phyloP scores from a whole-genome alignment of 2,888 invertebrate genomes.

The Arge pagana region DNA sequence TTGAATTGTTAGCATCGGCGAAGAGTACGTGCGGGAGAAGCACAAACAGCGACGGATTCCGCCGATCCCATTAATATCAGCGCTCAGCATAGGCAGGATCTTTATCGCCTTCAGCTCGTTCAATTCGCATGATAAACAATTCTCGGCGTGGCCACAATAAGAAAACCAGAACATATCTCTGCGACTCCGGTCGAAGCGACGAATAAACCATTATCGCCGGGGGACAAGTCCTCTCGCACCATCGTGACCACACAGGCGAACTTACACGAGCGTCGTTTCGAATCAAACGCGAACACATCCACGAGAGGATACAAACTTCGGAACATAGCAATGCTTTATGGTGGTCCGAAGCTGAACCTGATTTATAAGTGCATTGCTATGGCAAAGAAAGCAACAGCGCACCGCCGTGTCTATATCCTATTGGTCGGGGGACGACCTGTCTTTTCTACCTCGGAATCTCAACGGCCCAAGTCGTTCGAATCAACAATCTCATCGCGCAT shows the following conservation, averaged over 20 bases:
- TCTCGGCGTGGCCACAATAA: slow-evolving; percentile 45
- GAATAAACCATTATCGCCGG: slow-evolving; percentile 58
- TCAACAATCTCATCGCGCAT: neutral
- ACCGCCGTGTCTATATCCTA: slow-evolving; percentile 39
- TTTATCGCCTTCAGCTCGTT: slow-evolving; percentile 56
- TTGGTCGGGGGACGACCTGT: slow-evolving; percentile 37
- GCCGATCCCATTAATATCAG: slow-evolving; percentile 21
- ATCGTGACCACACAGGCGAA: slow-evolving; percentile 25
- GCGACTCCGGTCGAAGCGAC: slow-evolving; percentile 45
- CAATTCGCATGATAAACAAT: slow-evolving; percentile 58
- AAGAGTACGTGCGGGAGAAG: slow-evolving; percentile 1
- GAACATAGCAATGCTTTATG: slow-evolving; percentile 60
- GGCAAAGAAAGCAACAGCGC: slow-evolving; percentile 36
- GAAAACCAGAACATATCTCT: slow-evolving; percentile 56
- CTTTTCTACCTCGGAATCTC: slow-evolving; percentile 2
- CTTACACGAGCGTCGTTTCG: slow-evolving; percentile 46
- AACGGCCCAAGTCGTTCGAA: slow-evolving; percentile 27
- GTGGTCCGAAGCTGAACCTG: slow-evolving; percentile 58
- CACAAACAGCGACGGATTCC: slow-evolving; percentile 17
- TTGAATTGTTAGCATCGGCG: too few relatives aligned
- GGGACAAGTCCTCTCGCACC: slow-evolving; percentile 58
- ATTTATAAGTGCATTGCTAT: slow-evolving; percentile 59
- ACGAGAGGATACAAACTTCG: slow-evolving; percentile 58
- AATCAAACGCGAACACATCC: slow-evolving; percentile 57
- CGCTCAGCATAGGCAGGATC: slow-evolving; percentile 41